Evolutionary conservation across 2,888 invertebrate genomes (phyloP).

Genomic region (Leucophenga maculata): DNA sequence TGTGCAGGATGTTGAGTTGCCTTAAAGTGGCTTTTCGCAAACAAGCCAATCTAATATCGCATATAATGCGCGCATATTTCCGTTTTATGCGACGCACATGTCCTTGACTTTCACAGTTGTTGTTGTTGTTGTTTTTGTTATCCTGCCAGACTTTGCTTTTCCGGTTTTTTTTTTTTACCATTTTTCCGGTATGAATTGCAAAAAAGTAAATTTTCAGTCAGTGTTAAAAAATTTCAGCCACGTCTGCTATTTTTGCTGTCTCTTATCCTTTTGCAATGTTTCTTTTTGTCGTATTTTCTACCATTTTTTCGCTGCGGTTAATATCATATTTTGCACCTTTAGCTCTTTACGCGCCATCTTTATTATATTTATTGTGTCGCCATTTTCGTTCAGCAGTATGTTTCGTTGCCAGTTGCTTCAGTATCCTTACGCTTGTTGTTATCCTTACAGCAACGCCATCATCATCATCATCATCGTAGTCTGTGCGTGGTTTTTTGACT

Average conservation of each 20-base stretch:
- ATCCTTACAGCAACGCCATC: background rate
- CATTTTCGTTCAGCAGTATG: slow-evolving; percentile 7
- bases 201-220: slow-evolving; percentile 22
- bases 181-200: background rate
- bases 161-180: background rate
- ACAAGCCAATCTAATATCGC: slow-evolving; percentile 1
- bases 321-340: slow-evolving; percentile 27
- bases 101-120: slow-evolving; percentile 18
- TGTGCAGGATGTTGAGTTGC: background rate
- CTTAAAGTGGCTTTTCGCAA: background rate
- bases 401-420: background rate
- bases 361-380: slow-evolving; percentile 28
- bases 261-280: slow-evolving; percentile 2
- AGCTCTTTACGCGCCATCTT: slow-evolving; percentile 20
- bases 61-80: slow-evolving; percentile 20
- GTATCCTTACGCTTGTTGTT: slow-evolving; percentile 1
- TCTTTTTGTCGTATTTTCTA: background rate
- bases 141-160: slow-evolving; percentile 2
- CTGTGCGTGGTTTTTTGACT: slow-evolving; percentile 13
- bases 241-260: background rate
- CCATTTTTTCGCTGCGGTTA: slow-evolving; percentile 17
- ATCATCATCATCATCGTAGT: background rate
- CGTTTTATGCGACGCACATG: slow-evolving; percentile 12
- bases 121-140: slow-evolving; percentile 12
- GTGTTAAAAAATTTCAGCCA: background rate